These are phyloP conservation scores for Trichosurus vulpecula DNA, from an alignment of 2,797 vertebrate genomes.

Conservation along the genomic window DNA sequence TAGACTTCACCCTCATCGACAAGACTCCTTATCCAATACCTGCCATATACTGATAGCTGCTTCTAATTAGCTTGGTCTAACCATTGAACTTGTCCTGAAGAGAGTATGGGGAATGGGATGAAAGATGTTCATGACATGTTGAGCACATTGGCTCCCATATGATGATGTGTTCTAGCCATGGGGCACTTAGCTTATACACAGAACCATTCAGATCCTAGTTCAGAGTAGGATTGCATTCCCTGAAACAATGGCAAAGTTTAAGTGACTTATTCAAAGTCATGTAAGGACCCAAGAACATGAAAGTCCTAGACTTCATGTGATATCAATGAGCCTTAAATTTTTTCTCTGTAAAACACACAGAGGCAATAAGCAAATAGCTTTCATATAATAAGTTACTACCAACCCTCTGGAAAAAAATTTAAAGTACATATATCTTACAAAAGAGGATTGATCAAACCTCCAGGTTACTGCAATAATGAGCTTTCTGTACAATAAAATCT, in stretches of 20 bases:
- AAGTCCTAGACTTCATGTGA: not conserved
- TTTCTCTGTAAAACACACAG: not conserved
- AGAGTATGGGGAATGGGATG: not conserved
- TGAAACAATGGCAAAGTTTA: slow-evolving; percentile 39
- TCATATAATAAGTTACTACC: not conserved
- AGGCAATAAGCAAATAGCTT: not conserved
- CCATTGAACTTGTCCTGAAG: not conserved
- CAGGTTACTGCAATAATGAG: not conserved
- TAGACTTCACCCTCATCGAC: not conserved
- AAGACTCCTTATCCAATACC: not conserved
- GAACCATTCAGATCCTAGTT: not conserved
- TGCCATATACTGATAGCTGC: too few species aligned
- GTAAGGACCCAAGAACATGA: slow-evolving; percentile 21
- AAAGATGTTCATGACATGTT: not conserved
- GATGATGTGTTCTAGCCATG: not conserved
- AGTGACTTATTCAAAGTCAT: slow-evolving; percentile 28
- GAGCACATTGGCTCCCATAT: not conserved
- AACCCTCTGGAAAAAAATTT: slow-evolving; percentile 17
- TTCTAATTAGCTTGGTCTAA: not conserved
- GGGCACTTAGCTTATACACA: not conserved
- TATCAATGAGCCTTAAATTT: not conserved
- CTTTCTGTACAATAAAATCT: slow-evolving; percentile 25
- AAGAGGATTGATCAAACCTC: slow-evolving; percentile 19
- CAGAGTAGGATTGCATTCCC: not conserved
- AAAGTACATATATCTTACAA: slow-evolving; percentile 35